Conservation (phyloP, 2,888 invertebrate genomes). For the Cylindroiulus punctatus region DNA sequence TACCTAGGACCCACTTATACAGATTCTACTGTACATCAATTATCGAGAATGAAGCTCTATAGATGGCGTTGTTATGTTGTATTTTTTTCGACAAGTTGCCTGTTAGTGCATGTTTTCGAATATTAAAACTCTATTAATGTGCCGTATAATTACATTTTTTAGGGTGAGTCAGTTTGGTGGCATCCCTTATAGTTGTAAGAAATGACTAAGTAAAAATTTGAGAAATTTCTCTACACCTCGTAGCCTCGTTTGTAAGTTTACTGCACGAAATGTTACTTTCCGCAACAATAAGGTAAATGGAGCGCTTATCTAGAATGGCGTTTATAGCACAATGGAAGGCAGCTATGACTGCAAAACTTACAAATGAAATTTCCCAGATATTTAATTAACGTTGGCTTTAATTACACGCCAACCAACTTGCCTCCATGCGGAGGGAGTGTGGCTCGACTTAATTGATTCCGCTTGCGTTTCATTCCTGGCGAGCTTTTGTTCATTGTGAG, state of each 20-base stretch:
- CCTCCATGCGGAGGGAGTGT: background rate
- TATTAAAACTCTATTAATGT: too few relatives aligned
- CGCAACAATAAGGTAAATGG: background rate
- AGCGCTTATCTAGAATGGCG: background rate
- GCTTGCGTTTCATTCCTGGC: background rate
- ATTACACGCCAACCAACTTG: background rate
- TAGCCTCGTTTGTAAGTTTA: background rate
- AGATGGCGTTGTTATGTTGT: too few relatives aligned
- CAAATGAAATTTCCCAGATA: constrained; percentile 18
- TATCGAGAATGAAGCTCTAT: too few relatives aligned
- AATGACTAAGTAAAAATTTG: background rate
- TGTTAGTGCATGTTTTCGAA: too few relatives aligned
- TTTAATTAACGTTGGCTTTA: constrained; percentile 3
- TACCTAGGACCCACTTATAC: too few relatives aligned
- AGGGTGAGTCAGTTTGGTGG: too few relatives aligned
- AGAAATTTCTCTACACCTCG: background rate
- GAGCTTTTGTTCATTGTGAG: background rate
- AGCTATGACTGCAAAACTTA: background rate
- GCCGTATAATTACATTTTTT: too few relatives aligned
- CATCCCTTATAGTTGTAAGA: too few relatives aligned
- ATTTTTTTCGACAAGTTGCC: too few relatives aligned
- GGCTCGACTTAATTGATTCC: background rate
- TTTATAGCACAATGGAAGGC: background rate
- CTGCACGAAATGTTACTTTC: background rate
- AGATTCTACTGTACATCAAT: too few relatives aligned